Evolutionary conservation across 1,140 invertebrate genomes (phyloP).

Genomic region (Orius insidiosus): DNA sequence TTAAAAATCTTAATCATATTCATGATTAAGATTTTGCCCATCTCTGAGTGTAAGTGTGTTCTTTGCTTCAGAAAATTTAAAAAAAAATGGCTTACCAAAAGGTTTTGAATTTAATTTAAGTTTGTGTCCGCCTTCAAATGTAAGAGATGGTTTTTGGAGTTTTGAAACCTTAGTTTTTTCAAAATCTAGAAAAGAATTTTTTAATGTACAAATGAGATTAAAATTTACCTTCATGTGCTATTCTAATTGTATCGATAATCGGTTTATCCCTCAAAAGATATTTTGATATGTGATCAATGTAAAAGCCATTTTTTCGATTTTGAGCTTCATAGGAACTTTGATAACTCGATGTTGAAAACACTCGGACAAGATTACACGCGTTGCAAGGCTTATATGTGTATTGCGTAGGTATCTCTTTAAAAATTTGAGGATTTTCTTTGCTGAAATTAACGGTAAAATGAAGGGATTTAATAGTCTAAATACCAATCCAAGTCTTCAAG

Average conservation of each 20-base stretch:
- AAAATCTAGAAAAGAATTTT: no score
- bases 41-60: no score
- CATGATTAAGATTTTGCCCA: no score
- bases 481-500: background rate
- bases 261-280: background rate
- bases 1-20: no score
- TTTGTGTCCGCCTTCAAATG: no score
- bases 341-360: background rate
- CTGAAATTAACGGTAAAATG: background rate
- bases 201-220: no score
- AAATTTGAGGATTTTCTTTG: background rate
- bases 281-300: background rate
- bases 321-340: conserved; percentile 1
- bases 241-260: background rate
- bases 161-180: no score
- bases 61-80: no score
- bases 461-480: no score
- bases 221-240: background rate
- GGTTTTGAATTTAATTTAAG: no score
- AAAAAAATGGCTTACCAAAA: no score
- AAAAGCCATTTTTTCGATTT: background rate
- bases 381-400: background rate
- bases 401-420: background rate
- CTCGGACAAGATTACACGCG: background rate
- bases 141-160: no score